Conservation (phyloP, 2,113 vertebrate genomes). For the Anhinga rufa region DNA sequence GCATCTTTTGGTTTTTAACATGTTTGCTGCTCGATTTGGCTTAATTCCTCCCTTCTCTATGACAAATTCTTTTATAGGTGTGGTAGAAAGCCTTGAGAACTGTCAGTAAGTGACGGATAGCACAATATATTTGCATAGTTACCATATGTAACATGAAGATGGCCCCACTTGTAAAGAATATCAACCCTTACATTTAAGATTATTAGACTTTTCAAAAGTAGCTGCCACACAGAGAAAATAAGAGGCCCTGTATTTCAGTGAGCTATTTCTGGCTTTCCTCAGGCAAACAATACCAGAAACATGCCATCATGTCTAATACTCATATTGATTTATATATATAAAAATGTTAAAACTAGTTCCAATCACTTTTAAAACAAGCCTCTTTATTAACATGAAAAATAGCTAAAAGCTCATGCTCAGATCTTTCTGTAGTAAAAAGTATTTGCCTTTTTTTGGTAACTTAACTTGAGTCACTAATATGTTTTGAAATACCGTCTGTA, state of each 20-base stretch:
- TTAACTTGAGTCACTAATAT: conserved; percentile 31
- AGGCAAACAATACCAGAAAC: conserved; percentile 26
- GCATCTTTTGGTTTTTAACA: not conserved
- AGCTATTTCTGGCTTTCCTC: conserved; percentile 26
- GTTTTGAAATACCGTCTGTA: conserved; percentile 53
- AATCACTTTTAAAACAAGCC: conserved; percentile 7
- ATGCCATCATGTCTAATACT: not conserved
- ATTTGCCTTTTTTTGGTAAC: not conserved
- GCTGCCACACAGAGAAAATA: not conserved
- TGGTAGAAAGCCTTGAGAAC: not conserved
- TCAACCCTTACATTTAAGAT: not conserved
- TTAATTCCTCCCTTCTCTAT: not conserved
- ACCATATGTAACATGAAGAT: not conserved
- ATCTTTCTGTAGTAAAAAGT: not conserved
- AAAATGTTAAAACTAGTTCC: not conserved
- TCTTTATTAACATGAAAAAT: conserved; percentile 14
- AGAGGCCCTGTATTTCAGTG: not conserved
- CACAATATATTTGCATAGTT: not conserved
- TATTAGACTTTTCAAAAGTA: not conserved
- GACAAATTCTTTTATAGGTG: not conserved
- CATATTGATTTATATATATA: conserved; percentile 20
- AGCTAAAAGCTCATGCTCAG: not conserved
- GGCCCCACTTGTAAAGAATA: not conserved
- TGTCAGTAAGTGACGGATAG: not conserved
- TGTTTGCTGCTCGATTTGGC: not conserved